Base-by-base conservation (phyloP, 2,113 vertebrate genomes). In the Melanotaenia duboulayi region DNA sequence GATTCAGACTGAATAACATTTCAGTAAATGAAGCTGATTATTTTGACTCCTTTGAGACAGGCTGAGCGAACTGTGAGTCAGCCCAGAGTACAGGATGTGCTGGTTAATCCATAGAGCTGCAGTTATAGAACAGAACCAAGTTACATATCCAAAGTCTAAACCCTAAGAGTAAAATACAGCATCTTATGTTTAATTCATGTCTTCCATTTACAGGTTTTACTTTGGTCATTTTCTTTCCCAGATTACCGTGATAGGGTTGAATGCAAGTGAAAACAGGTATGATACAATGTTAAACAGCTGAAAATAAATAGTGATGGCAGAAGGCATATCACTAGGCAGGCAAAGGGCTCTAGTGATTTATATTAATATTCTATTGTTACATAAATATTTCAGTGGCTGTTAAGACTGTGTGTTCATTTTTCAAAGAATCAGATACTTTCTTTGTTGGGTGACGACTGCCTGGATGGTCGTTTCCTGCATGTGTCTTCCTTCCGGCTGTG, bases 311-410 rank as follows among this genome's bases (percentile, higher is more conserved):
- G 24, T 71, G 62, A 17, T 65, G 66, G 52, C 75, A 50, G 57
- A 78, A 88, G 80, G 72, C 74, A 81, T 50, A 85, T 71, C 74
- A 83, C 74, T 64, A 75, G 67, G 66, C 66, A 65, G 60, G 55
- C 65, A 74, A 35, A 83, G 63, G 62, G 80, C 68, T 60, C 74
- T 64, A 60, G 71, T 88, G 84, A 85, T 92, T 81, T 88, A 80
- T 90, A 89, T 90, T 85, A 87, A 92, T 92, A 87, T 87, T 82
- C 83, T 77, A 82, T 76, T 35, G 22, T 56, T 40, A 37, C 74
- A 91, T 89, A 54, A 85, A 90, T 89, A 82, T 89, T 94, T 92
- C 63, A 91, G 64, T 23, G 40, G 59, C 42, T 65, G 65, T 78
- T 84, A 78, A 24, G 37, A 65, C 58, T 67, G 65, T 74, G 57